These are phyloP conservation scores for Caretta caretta DNA, from an alignment of 2,113 vertebrate genomes.

Conservation along the genomic window DNA sequence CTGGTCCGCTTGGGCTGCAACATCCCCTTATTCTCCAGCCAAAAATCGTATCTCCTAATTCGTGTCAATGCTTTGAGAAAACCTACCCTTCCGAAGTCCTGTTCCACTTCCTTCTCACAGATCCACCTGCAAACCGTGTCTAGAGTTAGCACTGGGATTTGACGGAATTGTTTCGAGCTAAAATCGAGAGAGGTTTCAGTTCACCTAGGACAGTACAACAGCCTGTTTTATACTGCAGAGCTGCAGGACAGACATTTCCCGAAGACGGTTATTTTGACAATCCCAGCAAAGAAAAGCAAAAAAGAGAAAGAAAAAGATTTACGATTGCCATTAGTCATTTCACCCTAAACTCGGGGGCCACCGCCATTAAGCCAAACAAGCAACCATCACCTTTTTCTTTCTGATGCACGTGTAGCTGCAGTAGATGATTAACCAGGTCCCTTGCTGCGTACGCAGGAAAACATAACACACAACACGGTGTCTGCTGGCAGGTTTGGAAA, in stretches of 20 bases:
- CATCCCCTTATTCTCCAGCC: rapidly evolving
- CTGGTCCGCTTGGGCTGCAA: neutral
- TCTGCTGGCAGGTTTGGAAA: slow-evolving; percentile 20
- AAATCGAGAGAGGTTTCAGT: neutral
- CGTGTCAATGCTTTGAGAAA: neutral
- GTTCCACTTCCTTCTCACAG: slow-evolving; percentile 17
- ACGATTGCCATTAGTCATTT: slow-evolving; percentile 81
- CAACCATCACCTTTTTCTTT: slow-evolving; percentile 89
- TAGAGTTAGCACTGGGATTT: neutral
- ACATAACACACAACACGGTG: neutral
- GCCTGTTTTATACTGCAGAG: slow-evolving; percentile 16
- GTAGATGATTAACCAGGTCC: slow-evolving; percentile 92
- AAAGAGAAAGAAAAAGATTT: neutral
- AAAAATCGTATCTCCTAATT: neutral
- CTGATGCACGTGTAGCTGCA: slow-evolving; percentile 86
- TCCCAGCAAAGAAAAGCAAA: neutral
- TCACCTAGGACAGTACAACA: neutral
- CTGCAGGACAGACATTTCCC: slow-evolving; percentile 5
- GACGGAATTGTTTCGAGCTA: neutral
- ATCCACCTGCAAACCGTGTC: slow-evolving; percentile 22
- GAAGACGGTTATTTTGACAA: slow-evolving; percentile 31
- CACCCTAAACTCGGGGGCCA: slow-evolving; percentile 90
- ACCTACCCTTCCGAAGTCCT: slow-evolving; percentile 54
- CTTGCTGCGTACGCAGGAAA: slow-evolving; percentile 8
- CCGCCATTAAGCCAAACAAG: slow-evolving; percentile 86